These are phyloP conservation scores for Picus viridis DNA, from an alignment of 2,797 vertebrate species.

Conservation along the genomic window DNA sequence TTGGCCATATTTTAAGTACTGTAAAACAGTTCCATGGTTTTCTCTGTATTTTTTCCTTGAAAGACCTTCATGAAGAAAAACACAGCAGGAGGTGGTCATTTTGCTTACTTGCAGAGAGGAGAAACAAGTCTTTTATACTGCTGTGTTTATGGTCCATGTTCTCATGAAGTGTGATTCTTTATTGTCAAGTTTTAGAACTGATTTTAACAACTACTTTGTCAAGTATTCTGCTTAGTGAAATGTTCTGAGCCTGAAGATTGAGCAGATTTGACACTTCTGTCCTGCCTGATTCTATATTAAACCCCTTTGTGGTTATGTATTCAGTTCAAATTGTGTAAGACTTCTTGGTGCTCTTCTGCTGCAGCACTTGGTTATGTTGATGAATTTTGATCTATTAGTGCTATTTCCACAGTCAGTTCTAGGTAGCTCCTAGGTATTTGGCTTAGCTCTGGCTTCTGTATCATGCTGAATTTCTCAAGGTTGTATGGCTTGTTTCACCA, in stretches of 20 bases:
- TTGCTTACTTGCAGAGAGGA: background rate
- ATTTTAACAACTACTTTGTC: background rate
- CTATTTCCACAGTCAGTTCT: background rate
- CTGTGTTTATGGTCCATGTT: background rate
- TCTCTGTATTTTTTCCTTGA: background rate
- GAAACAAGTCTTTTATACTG: background rate
- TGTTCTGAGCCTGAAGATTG: background rate
- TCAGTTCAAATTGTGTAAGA: background rate
- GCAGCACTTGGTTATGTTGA: background rate
- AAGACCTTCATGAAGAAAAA: background rate
- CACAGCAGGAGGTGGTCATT: background rate
- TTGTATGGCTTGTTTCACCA: background rate
- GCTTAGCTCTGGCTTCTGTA: conserved; percentile 19
- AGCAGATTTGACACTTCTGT: background rate
- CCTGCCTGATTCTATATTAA: background rate
- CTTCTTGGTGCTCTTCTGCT: background rate
- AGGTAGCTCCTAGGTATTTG: background rate
- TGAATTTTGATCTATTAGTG: background rate
- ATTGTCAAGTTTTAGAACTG: background rate
- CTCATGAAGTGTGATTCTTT: background rate
- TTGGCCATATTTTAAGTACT: background rate
- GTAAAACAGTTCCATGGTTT: background rate
- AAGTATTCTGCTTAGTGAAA: background rate
- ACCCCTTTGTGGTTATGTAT: background rate
- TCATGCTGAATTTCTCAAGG: conserved; percentile 63